Base-by-base conservation (phyloP, 2,113 vertebrate species). In the Acinonyx jubatus region DNA sequence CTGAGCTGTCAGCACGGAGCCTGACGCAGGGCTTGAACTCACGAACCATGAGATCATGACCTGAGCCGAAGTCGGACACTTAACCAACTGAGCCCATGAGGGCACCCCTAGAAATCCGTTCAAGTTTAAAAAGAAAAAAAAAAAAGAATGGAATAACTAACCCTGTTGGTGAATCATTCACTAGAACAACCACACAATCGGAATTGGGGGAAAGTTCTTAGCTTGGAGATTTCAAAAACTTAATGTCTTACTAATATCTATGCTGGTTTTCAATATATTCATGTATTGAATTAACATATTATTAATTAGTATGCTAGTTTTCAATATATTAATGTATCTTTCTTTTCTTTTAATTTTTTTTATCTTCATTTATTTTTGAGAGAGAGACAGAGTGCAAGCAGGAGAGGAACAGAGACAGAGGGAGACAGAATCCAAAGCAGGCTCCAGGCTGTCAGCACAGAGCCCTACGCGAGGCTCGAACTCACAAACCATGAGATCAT, bases 121-220 rank as follows among this genome's bases (percentile, higher is more conserved):
- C 93, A 98, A 97, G 91, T 36, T 85, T 29, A 76, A 66, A 52
- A 92, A 97, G 90, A 38, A 78, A 65, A 79, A 96, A 63, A n/a
- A 63, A 57, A 13, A 79, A 50, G 27, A 89, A 97, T 36, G 23
- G 69, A 89, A 45, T 80, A 48, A 88, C 25, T 68, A 94, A 63
- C 57, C 31, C 18, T 68, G 61, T 74, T 96, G 96, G 96, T 96
- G 95, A 96, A 65, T 97, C 97, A 98, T 94, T 98, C 90, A 96
- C 94, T 96, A 2, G 18, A 91, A 96, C 87, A 97, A 69, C 95
- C 71, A 52, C 19, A 71, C 23, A 38, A 2, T 65, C 57, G 73
- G 29, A 86, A 38, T 81, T 16, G 0, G 19, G 41, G 85, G 57
- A 12, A 78, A 93, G 65, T 3, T 66, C 36, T 23, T 50, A 78